Conservation (phyloP, 2,797 vertebrate genomes). For the Paratrypauchen microcephalus region DNA sequence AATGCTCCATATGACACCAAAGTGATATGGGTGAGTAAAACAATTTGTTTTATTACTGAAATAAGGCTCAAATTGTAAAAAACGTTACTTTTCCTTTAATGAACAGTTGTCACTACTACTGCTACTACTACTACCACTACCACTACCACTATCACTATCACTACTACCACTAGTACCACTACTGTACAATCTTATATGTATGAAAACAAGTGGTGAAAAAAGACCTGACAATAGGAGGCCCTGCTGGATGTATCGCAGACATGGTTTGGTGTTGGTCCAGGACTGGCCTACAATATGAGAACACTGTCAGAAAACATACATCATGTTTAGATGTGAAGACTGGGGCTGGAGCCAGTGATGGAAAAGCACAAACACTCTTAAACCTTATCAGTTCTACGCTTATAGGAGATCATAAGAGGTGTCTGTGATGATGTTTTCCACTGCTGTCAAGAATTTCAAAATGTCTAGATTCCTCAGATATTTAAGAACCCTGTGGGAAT, state of each 20-base stretch:
- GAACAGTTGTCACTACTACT: no score
- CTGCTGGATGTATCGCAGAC: slow-evolving; percentile 62
- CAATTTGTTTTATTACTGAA: no score
- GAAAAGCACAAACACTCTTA: slow-evolving; percentile 31
- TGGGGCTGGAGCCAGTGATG: slow-evolving; percentile 55
- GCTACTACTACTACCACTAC: no score
- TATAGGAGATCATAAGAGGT: slow-evolving; percentile 41
- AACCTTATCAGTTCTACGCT: slow-evolving; percentile 61
- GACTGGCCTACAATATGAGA: slow-evolving; percentile 57
- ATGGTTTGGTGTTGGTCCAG: slow-evolving; percentile 63
- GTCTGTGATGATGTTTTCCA: slow-evolving; percentile 56
- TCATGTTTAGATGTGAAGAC: slow-evolving; percentile 60
- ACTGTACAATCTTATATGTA: no score
- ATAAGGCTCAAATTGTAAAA: no score
- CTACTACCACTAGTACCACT: no score
- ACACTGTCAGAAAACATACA: slow-evolving; percentile 59
- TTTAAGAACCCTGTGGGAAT: slow-evolving; percentile 1
- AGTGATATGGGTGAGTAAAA: no score
- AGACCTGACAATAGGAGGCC: slow-evolving; percentile 45
- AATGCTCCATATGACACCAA: no score
- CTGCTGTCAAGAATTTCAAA: slow-evolving; percentile 28
- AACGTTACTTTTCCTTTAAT: no score
- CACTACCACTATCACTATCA: no score
- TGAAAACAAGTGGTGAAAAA: slow-evolving; percentile 25
- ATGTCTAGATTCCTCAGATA: slow-evolving; percentile 11